phyloP scores from a whole-genome alignment of 1,140 invertebrate species.

The Agrypnia vestita region DNA sequence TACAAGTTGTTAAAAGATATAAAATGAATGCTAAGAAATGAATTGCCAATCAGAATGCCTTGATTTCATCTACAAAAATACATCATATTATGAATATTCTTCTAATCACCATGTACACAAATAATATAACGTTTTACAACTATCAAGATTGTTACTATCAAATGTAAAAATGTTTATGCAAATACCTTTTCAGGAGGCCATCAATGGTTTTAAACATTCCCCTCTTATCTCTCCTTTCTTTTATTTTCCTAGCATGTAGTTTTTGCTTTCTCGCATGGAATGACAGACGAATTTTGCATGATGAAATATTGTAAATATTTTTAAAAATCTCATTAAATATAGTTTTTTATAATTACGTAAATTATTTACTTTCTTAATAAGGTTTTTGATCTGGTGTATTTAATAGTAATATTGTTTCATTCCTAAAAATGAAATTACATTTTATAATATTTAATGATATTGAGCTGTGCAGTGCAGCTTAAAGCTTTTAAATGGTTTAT shows the following conservation, averaged over 20 bases:
- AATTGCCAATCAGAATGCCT: slow-evolving; percentile 15
- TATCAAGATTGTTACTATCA: neutral
- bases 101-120: neutral
- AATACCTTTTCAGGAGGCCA: neutral
- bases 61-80: slow-evolving; percentile 4
- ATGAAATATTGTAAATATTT: neutral
- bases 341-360: no score
- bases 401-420: no score
- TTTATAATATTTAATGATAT: no score
- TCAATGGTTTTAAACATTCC: neutral
- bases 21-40: slow-evolving; percentile 27
- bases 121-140: neutral
- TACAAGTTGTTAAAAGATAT: slow-evolving; percentile 29
- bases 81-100: neutral
- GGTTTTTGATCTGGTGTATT: no score
- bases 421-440: no score
- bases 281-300: neutral
- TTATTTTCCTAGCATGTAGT: slow-evolving; percentile 12
- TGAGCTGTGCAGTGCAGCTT: no score
- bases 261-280: slow-evolving; percentile 11
- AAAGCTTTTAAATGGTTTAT: neutral
- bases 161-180: neutral
- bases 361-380: no score
- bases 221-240: neutral
- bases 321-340: neutral